Base-by-base conservation (phyloP, 2,888 invertebrate species). In the Cyrtodaria siliqua region DNA sequence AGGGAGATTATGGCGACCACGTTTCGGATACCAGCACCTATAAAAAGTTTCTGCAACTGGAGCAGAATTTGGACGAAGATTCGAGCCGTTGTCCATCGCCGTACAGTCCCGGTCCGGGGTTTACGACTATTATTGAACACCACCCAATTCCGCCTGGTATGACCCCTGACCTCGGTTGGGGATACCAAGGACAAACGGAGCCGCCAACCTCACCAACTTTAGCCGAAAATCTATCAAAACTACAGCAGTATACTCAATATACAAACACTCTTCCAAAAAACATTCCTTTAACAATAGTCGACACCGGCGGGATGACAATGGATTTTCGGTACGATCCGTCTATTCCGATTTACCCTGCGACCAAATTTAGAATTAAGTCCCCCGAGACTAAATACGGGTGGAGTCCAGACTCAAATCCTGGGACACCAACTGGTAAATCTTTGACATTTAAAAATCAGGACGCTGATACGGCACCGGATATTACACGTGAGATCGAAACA, bases 1-100 rank as follows among this genome's bases (percentile, higher is more conserved):
- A 83, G 44, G 76, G 75, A 2, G 78, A 83, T 49, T 78, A 64
- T 24, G 77, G 71, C 2, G 86, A 84, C 20, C 82, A 83, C 27
- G 79, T 85, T 77, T 80, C 85, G 1, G 87, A 87, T 24, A 80
- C 83, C 4, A 84, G 86, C 29, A 79, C 82, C 29, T 86, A 85
- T 69, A 86, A 86, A 38, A 76, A 84, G 53, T 86, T 79, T 49
- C 63, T 86, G 40, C 73, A 79, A 44, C 57, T 86, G 49, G 87
- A 87, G 47, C 74, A 85, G n/a, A 81, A 78, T 47, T 68, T 83
- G 49, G 86, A 86, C 68, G 83, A 82, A 16, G 84, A 84, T 44
- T 72, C 77, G 1, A 76, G 76, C 64, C 76, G 77, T 16, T 82
- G 79, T 56, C 81, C 78, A 4, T 81, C 81, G 2, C 81, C 81